Conservation (phyloP, 2,113 vertebrate species). For the Spizaetus ornatus region DNA sequence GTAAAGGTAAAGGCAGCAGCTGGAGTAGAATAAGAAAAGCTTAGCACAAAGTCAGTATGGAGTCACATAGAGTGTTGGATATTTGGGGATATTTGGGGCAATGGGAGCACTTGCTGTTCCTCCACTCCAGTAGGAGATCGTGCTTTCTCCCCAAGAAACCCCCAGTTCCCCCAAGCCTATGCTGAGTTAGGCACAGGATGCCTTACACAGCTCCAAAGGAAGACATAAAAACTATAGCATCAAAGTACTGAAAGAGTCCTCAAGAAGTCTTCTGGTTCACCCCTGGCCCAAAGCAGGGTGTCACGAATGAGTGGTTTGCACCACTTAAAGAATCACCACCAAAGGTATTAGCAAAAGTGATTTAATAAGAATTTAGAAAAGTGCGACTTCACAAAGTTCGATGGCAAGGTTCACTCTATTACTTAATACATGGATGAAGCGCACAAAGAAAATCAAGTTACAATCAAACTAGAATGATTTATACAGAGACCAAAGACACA, state of each 20-base stretch:
- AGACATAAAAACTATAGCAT: neutral
- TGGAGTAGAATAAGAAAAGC: neutral
- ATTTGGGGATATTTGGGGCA: neutral
- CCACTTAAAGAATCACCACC: too few species aligned
- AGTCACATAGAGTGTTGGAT: neutral
- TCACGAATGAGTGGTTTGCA: too few species aligned
- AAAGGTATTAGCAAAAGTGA: too few species aligned
- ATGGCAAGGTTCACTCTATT: too few species aligned
- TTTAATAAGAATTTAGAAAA: too few species aligned
- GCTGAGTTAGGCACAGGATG: neutral
- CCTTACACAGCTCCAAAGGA: neutral
- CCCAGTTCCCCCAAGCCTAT: neutral
- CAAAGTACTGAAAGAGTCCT: neutral
- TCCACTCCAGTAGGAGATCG: neutral
- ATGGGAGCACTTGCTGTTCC: neutral
- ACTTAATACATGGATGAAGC: too few species aligned
- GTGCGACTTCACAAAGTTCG: too few species aligned
- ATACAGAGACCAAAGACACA: too few species aligned
- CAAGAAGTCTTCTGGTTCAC: neutral
- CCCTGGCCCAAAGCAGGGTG: neutral
- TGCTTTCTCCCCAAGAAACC: neutral
- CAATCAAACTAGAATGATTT: too few species aligned
- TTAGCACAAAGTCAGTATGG: neutral
- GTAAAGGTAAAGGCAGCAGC: neutral
- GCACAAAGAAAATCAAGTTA: too few species aligned